Percentiles rank a stretch among this genome's conserved stretches.
phyloP scores from a whole-genome alignment of 92 coral and sea anemone genomes.

The Paramuricea clavata region DNA sequence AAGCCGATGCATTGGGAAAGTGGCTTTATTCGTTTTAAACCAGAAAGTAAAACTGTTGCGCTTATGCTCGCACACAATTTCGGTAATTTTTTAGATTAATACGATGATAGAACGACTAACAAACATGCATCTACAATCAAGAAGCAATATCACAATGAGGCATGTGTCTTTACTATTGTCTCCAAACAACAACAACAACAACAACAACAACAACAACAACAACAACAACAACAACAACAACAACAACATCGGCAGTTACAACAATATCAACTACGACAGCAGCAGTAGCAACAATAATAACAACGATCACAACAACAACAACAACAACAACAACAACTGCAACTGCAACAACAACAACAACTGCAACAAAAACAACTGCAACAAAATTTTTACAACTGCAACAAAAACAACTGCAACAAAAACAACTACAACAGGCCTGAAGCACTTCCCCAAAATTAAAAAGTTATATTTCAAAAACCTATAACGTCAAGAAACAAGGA shows the following conservation, averaged over 20 bases:
- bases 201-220: too few relatives aligned
- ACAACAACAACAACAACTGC: neutral
- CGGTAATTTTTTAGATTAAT: slow-evolving; percentile 62
- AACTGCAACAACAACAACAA: neutral
- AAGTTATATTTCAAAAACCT: too few relatives aligned
- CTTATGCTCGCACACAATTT: slow-evolving; percentile 85
- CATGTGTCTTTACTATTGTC: neutral
- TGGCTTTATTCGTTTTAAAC: slow-evolving; percentile 84
- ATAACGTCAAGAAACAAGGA: too few relatives aligned
- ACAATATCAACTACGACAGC: too few relatives aligned
- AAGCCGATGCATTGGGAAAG: slow-evolving; percentile 91
- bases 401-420: too few relatives aligned
- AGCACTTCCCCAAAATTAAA: too few relatives aligned
- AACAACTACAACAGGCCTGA: too few relatives aligned
- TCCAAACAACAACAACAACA: neutral
- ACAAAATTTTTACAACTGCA: too few relatives aligned
- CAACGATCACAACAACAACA: too few relatives aligned
- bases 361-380: neutral
- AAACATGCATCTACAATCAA: neutral
- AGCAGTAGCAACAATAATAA: neutral
- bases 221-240: too few relatives aligned
- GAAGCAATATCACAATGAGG: neutral
- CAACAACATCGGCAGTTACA: too few relatives aligned
- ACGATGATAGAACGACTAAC: too few relatives aligned
- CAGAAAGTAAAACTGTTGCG: slow-evolving; percentile 77